These are phyloP conservation scores for Styela plicata DNA, from an alignment of 23 tunicate genomes.

Conservation along the genomic window DNA sequence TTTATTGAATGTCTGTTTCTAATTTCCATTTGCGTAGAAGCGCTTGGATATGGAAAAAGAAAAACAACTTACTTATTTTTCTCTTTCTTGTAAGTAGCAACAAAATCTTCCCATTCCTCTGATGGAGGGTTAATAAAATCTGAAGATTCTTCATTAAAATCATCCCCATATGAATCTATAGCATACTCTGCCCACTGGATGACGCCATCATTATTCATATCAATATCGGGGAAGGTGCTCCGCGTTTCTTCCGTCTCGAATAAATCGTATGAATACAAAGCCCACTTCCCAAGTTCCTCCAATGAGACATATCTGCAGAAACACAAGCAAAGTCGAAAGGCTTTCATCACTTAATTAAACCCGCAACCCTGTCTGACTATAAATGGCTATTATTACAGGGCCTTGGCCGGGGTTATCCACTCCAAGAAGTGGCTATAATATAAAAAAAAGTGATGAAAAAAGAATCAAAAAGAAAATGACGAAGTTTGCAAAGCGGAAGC, in stretches of 20 bases:
- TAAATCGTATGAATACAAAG: conserved; percentile 45
- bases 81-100: conserved; percentile 40
- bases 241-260: conserved; percentile 61
- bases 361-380: too few relatives aligned
- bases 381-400: too few relatives aligned
- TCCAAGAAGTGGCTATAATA: too few relatives aligned
- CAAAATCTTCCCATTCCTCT: conserved; percentile 43
- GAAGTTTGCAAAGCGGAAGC: too few relatives aligned
- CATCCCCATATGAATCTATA: conserved; percentile 41
- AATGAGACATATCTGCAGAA: conserved; percentile 11
- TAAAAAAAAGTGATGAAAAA: too few relatives aligned
- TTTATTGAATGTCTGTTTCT: too few relatives aligned
- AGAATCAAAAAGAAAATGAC: too few relatives aligned
- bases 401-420: too few relatives aligned
- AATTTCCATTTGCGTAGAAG: too few relatives aligned
- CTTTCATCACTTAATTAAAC: too few relatives aligned
- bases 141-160: conserved; percentile 39
- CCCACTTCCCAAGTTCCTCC: conserved; percentile 49
- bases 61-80: conserved; percentile 34
- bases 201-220: conserved; percentile 41
- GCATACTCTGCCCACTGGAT: conserved; percentile 55
- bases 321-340: too few relatives aligned
- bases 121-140: conserved; percentile 32
- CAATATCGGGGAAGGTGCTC: conserved; percentile 38
- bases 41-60: too few relatives aligned